phyloP scores from a whole-genome alignment of 2,113 vertebrate species.

The Notothenia coriiceps region DNA sequence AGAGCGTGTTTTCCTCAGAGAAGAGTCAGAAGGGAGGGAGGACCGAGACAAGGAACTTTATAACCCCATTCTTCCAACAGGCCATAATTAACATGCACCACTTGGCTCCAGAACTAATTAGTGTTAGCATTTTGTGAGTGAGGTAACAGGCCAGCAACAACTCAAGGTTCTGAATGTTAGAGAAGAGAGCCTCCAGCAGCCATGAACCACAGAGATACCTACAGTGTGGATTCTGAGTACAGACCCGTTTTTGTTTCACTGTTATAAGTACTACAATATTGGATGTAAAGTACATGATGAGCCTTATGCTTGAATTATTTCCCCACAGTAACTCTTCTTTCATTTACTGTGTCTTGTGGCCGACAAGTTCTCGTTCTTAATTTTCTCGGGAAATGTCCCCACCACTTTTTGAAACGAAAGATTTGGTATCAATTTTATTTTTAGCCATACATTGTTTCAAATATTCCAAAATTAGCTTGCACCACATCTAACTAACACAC shows the following conservation, averaged over 20 bases:
- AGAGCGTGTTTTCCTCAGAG: slow-evolving; percentile 45
- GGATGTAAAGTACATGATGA: background rate
- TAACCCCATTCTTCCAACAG: slow-evolving; percentile 27
- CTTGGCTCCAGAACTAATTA: slow-evolving; percentile 57
- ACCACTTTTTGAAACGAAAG: background rate
- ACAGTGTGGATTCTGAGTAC: background rate
- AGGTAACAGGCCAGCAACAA: slow-evolving; percentile 8
- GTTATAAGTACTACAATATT: background rate
- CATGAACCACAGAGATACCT: background rate
- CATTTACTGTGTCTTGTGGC: background rate
- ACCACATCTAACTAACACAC: too few species aligned
- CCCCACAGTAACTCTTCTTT: background rate
- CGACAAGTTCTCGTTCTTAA: too few species aligned
- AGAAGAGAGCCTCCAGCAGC: background rate
- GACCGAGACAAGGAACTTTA: slow-evolving; percentile 26
- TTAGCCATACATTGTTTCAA: too few species aligned
- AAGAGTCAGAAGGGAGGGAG: slow-evolving; percentile 13
- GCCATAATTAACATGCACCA: slow-evolving; percentile 61
- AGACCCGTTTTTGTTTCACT: background rate
- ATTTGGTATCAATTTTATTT: too few species aligned
- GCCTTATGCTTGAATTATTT: background rate
- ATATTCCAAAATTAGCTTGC: too few species aligned
- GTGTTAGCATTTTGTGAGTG: slow-evolving; percentile 11
- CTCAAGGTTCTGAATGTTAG: background rate
- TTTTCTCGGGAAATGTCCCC: background rate